Base-by-base conservation (phyloP, 1,140 invertebrate species). In the Drosophila teissieri region DNA sequence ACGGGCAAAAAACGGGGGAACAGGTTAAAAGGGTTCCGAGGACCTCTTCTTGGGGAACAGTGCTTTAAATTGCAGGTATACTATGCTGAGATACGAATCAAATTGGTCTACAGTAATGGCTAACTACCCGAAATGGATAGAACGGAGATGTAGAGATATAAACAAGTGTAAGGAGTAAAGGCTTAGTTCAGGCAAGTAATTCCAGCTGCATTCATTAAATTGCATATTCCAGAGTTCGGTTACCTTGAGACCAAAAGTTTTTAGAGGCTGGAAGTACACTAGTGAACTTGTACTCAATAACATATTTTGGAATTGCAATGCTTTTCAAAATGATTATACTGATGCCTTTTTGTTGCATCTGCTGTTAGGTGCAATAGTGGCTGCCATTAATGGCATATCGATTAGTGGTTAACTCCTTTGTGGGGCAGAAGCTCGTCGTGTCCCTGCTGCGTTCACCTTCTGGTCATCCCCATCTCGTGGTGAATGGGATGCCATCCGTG, bases 1-100 rank as follows among this genome's bases (percentile, higher is more conserved):
- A 44, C 19, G 61, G 12, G 27, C 27, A 31, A 17, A 27, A n/a
- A 36, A 19, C 19, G 19, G 24, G 46, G 46, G 60, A 56, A 70
- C 67, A 70, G 67, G 67, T 70, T 69, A 27, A 53, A 56, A 70
- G 17, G 44, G 40, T 46, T 24, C 61, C 61, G 37, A 53, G 46
- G 45, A 51, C 3, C 24, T 52, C 49, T 51, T 17, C 63, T 58
- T 58, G 48, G 46, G 60, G 54, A 54, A 22, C 36, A 54, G 12
- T 42, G 42, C 45, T 76, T 84, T 84, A 69, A 80, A 85, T 54
- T 57, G 48, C 81, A 85, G 81, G 81, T 85, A 85, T 53, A 61
- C 54, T 51, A 10, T n/a, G 4, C 19, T 11, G 36, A 40, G 42
- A 48, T 39, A 51, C 3, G n/a, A 34, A 15, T 34, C n/a, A 4